Percentiles rank a stretch among this genome's conserved stretches.
Evolutionary conservation across 2,797 vertebrate genomes (phyloP).

Genomic region (Sebastes elongatus): DNA sequence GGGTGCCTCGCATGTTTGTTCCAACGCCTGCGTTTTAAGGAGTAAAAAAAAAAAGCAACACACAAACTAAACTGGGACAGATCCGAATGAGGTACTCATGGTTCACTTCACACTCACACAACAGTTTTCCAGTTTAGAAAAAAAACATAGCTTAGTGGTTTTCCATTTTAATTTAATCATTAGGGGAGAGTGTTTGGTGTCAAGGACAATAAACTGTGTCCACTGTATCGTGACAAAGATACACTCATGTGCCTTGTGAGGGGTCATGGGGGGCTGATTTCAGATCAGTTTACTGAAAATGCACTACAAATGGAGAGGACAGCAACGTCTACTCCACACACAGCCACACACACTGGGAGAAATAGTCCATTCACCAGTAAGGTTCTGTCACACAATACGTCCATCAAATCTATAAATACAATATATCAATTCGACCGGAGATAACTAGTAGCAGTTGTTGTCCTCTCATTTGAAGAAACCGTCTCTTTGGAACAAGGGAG

Average conservation of each 20-base stretch:
- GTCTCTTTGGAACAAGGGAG: constrained; percentile 41
- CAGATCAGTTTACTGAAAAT: constrained; percentile 30
- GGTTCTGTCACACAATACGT: constrained; percentile 39
- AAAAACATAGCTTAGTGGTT: constrained; percentile 78
- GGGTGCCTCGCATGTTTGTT: constrained; percentile 78
- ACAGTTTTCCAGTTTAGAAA: constrained; percentile 65
- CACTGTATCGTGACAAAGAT: constrained; percentile 47
- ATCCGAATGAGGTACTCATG: constrained; percentile 82
- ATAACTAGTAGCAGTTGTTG: constrained; percentile 36
- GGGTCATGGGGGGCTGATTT: constrained; percentile 36
- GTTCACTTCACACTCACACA: constrained; percentile 81
- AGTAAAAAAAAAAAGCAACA: constrained; percentile 53
- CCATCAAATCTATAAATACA: constrained; percentile 75
- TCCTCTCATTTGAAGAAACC: constrained; percentile 28
- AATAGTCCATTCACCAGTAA: constrained; percentile 27
- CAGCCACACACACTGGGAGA: constrained; percentile 18
- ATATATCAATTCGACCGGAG: constrained; percentile 50
- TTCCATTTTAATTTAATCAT: constrained; percentile 72
- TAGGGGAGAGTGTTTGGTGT: constrained; percentile 44
- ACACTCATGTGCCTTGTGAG: constrained; percentile 58
- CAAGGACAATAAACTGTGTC: constrained; percentile 38
- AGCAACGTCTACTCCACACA: constrained; percentile 19
- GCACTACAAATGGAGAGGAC: constrained; percentile 21
- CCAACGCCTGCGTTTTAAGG: constrained; percentile 83
- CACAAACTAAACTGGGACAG: constrained; percentile 77